phyloP scores from a whole-genome alignment of 2,113 vertebrate genomes.

The Protobothrops mucrosquamatus region DNA sequence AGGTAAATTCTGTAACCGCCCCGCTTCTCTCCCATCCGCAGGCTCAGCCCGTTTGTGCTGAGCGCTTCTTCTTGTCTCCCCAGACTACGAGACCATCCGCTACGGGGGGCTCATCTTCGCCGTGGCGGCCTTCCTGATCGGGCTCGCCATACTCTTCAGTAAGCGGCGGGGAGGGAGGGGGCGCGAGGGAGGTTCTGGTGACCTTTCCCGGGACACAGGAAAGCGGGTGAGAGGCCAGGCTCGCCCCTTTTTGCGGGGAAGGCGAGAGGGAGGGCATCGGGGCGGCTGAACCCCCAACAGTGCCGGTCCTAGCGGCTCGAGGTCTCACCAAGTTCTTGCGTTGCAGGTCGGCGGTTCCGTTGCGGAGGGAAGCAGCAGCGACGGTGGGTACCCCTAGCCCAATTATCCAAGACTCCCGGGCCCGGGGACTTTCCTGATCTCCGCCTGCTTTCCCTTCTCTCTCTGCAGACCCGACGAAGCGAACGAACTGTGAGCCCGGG shows the following conservation, averaged over 20 bases:
- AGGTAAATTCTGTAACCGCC: background rate
- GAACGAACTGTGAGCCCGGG: slow-evolving; percentile 43
- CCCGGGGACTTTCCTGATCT: rapidly evolving
- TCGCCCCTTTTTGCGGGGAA: background rate
- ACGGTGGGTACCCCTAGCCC: slow-evolving; percentile 54
- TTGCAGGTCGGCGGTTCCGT: slow-evolving; percentile 76
- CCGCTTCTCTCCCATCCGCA: background rate
- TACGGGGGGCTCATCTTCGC: slow-evolving; percentile 83
- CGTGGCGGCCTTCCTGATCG: slow-evolving; percentile 74
- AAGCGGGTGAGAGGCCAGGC: background rate
- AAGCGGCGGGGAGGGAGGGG: slow-evolving; percentile 43
- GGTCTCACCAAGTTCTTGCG: slow-evolving; percentile 26
- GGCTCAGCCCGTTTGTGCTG: background rate
- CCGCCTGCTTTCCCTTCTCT: background rate
- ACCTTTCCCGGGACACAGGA: background rate
- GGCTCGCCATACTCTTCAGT: slow-evolving; percentile 82
- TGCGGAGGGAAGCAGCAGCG: slow-evolving; percentile 70
- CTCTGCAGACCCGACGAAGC: background rate
- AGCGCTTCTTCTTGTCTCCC: background rate
- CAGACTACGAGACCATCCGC: slow-evolving; percentile 79
- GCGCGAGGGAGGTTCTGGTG: background rate
- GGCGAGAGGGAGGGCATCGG: background rate
- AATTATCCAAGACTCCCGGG: background rate
- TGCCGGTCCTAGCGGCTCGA: rapidly evolving
- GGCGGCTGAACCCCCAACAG: background rate